Conservation (phyloP, 1,140 invertebrate species). For the Bradynema listronoti region DNA sequence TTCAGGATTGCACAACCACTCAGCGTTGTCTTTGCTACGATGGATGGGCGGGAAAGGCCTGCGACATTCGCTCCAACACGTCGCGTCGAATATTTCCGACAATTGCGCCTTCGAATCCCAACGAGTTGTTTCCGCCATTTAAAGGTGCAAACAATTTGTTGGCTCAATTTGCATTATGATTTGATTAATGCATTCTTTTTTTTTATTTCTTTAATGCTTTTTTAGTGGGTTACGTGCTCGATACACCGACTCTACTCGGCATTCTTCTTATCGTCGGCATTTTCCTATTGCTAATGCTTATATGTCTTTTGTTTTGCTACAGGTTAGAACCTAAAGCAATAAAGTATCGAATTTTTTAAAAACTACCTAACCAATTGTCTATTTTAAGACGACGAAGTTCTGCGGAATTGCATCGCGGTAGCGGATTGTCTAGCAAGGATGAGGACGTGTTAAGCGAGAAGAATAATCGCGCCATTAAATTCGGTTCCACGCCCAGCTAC, state of each 20-base stretch:
- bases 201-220: neutral
- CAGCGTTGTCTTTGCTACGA: slow-evolving; percentile 82
- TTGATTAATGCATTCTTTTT: neutral
- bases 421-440: slow-evolving; percentile 17
- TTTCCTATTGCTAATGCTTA: slow-evolving; percentile 44
- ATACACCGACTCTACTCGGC: slow-evolving; percentile 48
- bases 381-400: slow-evolving; percentile 37
- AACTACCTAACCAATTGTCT: neutral
- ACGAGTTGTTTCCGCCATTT: slow-evolving; percentile 31
- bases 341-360: neutral
- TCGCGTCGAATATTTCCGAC: slow-evolving; percentile 26
- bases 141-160: slow-evolving; percentile 19
- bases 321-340: slow-evolving; percentile 15
- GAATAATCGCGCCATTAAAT: slow-evolving; percentile 48
- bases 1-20: slow-evolving; percentile 80
- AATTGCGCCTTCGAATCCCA: neutral
- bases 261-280: slow-evolving; percentile 49
- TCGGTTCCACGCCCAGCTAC: slow-evolving; percentile 54
- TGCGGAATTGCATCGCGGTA: neutral
- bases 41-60: slow-evolving; percentile 81
- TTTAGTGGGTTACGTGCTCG: slow-evolving; percentile 24
- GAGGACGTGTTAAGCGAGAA: slow-evolving; percentile 41
- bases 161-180: neutral
- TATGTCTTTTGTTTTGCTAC: slow-evolving; percentile 53
- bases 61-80: slow-evolving; percentile 63